Evolutionary conservation across 2,113 vertebrate genomes (phyloP).

Genomic region (Arizona elegans): DNA sequence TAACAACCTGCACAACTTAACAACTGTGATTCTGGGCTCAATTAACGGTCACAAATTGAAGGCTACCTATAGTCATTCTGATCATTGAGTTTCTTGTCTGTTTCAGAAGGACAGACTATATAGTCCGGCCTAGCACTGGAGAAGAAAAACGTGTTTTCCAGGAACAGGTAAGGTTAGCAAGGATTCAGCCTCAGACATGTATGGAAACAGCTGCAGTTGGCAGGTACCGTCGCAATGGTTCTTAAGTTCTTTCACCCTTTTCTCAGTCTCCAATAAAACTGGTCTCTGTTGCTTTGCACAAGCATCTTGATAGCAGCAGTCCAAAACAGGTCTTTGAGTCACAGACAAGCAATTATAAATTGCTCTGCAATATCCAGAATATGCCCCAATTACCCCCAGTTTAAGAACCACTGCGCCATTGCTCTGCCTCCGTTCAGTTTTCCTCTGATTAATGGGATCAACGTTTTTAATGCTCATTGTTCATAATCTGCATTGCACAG

Average conservation of each 20-base stretch:
- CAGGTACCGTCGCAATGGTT: not conserved
- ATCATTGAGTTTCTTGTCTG: slow-evolving; percentile 34
- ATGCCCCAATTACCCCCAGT: not conserved
- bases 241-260: not conserved
- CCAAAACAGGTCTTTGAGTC: not conserved
- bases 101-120: slow-evolving; percentile 94
- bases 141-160: slow-evolving; percentile 96
- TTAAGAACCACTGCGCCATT: not conserved
- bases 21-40: not conserved
- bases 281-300: not conserved
- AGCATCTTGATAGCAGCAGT: not conserved
- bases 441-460: not conserved
- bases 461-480: not conserved
- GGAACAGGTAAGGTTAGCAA: slow-evolving; percentile 83
- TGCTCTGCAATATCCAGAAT: not conserved
- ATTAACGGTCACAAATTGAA: no score
- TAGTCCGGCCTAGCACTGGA: slow-evolving; percentile 94
- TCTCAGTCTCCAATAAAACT: not conserved
- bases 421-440: not conserved
- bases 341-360: not conserved
- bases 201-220: not conserved
- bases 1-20: not conserved
- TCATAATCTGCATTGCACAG: not conserved
- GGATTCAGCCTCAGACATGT: not conserved
- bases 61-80: not conserved